These are phyloP conservation scores for Luehdorfia chinensis DNA, from an alignment of 1,140 invertebrate genomes.

Conservation along the genomic window DNA sequence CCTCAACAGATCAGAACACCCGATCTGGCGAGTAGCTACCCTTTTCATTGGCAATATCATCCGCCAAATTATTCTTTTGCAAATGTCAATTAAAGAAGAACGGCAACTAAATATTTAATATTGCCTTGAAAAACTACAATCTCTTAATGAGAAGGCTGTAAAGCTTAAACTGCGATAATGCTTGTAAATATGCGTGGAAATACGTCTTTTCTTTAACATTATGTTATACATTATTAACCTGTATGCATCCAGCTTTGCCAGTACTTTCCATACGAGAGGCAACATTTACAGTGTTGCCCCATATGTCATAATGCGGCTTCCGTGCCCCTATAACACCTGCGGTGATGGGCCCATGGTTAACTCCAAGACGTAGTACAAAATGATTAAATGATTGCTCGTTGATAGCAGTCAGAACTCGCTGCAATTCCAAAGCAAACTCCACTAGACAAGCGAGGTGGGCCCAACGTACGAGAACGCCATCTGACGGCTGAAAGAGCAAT, in stretches of 20 bases:
- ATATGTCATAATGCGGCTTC: constrained; percentile 98
- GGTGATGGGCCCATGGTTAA: constrained; percentile 96
- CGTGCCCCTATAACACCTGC: constrained; percentile 96
- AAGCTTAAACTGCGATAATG: no score
- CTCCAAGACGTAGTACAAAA: constrained; percentile 95
- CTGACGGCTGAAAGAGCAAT: constrained; percentile 77
- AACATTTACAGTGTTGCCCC: constrained; percentile 97
- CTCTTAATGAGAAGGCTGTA: no score
- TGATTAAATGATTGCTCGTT: constrained; percentile 98
- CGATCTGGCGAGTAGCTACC: no score
- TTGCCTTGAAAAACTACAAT: no score
- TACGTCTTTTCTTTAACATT: no score
- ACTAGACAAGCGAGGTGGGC: constrained; percentile 90
- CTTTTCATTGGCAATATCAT: no score
- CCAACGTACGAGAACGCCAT: constrained; percentile 86
- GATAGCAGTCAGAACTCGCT: constrained; percentile 91
- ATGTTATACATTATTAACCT: constrained; percentile 82
- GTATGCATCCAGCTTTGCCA: constrained; percentile 95
- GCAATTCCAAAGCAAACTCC: constrained; percentile 93
- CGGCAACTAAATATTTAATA: no score
- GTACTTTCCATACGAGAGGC: constrained; percentile 98
- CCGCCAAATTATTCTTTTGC: no score
- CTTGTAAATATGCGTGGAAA: no score
- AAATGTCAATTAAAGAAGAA: no score
- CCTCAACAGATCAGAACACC: no score